phyloP scores from a whole-genome alignment of 1,140 invertebrate species.

The Campoletis sonorensis region DNA sequence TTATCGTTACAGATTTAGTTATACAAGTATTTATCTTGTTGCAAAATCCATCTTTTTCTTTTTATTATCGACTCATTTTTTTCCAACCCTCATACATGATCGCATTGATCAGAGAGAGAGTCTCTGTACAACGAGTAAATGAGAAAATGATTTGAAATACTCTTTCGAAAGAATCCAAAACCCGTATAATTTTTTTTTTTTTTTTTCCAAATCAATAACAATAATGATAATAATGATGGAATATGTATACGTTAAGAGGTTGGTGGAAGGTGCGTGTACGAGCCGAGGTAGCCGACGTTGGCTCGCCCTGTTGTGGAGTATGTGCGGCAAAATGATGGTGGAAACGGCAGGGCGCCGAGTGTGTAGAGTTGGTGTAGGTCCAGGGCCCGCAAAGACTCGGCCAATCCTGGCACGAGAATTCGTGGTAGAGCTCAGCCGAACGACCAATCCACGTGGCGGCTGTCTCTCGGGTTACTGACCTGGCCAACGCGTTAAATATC shows the following conservation, averaged over 20 bases:
- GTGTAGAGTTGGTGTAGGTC: slow-evolving; percentile 73
- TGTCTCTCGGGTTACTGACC: slow-evolving; percentile 70
- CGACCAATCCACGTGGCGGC: slow-evolving; percentile 73
- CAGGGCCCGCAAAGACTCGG: slow-evolving; percentile 71
- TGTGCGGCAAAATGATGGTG: slow-evolving; percentile 32
- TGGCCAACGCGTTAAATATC: slow-evolving; percentile 76
- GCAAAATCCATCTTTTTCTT: background rate
- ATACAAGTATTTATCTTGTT: background rate
- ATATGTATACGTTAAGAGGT: slow-evolving; percentile 11
- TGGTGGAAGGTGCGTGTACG: slow-evolving; percentile 48
- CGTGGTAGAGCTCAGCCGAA: slow-evolving; percentile 69
- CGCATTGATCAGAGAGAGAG: background rate
- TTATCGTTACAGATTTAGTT: background rate
- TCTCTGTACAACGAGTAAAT: background rate
- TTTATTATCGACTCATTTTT: background rate
- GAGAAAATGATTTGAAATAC: background rate
- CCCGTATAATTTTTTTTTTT: background rate
- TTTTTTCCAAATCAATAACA: background rate
- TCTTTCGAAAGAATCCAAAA: background rate
- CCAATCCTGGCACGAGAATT: slow-evolving; percentile 73
- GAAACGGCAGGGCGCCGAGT: slow-evolving; percentile 47
- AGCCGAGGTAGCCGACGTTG: slow-evolving; percentile 20
- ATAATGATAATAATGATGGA: background rate
- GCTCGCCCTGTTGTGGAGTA: slow-evolving; percentile 7
- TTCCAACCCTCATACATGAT: background rate